Percentiles rank a stretch among this genome's conserved stretches.
phyloP scores from a whole-genome alignment of 2,888 invertebrate genomes.

The Monoplex corrugatus region DNA sequence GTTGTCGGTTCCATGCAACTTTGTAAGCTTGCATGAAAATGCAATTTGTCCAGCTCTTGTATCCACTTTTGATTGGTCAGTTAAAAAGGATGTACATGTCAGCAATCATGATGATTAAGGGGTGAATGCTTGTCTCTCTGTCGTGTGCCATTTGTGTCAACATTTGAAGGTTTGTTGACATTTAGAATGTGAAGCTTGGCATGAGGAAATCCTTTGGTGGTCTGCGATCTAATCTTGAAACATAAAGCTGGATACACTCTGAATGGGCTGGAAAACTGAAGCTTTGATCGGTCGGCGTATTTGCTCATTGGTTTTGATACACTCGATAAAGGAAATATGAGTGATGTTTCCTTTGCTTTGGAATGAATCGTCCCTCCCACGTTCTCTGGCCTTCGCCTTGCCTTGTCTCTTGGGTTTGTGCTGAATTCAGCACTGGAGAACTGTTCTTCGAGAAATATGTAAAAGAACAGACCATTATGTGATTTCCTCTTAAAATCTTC shows the following conservation, averaged over 20 bases:
- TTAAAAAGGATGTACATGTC: conserved; percentile 24
- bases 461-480: too few species aligned
- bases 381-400: not conserved
- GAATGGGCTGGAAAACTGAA: not conserved
- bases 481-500: too few species aligned
- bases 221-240: not conserved
- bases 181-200: not conserved
- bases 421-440: not conserved
- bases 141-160: not conserved
- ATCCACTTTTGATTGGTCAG: conserved; percentile 29
- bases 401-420: not conserved
- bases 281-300: not conserved
- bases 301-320: not conserved
- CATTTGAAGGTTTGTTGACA: too few species aligned
- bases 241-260: not conserved
- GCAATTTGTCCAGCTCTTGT: conserved; percentile 12
- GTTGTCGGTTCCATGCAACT: conserved; percentile 24
- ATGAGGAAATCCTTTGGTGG: not conserved
- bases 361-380: not conserved
- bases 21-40: conserved; percentile 14
- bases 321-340: not conserved
- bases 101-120: not conserved
- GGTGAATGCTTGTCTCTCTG: not conserved
- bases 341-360: not conserved
- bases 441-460: too few species aligned